These are phyloP conservation scores for Chaenogobius annularis DNA, from an alignment of 2,113 vertebrate genomes.

Conservation along the genomic window DNA sequence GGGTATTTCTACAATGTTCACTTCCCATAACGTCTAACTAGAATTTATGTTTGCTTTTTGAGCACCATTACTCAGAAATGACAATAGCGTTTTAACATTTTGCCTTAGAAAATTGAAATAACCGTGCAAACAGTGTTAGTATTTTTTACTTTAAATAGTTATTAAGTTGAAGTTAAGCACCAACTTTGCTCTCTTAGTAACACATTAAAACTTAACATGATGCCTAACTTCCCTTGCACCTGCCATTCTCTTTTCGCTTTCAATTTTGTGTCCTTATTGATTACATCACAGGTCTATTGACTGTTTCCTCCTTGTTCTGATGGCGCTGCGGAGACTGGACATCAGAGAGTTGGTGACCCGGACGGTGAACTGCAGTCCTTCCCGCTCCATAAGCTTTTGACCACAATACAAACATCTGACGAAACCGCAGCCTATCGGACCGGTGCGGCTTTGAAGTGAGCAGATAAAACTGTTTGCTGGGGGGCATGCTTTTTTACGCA, in stretches of 20 bases:
- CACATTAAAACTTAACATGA: background rate
- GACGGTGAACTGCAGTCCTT: slow-evolving; percentile 36
- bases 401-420: slow-evolving; percentile 53
- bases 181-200: background rate
- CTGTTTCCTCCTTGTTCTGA: background rate
- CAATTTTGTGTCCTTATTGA: background rate
- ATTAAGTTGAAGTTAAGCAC: background rate
- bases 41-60: background rate
- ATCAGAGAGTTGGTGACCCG: slow-evolving; percentile 39
- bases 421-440: slow-evolving; percentile 30
- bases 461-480: slow-evolving; percentile 35
- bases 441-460: slow-evolving; percentile 52
- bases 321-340: slow-evolving; percentile 22
- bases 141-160: background rate
- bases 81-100: background rate
- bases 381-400: slow-evolving; percentile 2
- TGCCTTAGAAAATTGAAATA: background rate
- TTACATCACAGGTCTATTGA: background rate
- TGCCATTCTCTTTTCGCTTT: background rate
- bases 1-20: slow-evolving; percentile 48
- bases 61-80: background rate
- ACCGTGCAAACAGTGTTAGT: background rate
- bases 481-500: background rate
- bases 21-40: slow-evolving; percentile 55
- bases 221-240: background rate